Evolutionary conservation across 2,797 vertebrate genomes (phyloP), one percentile per base, ranked within the genome.

Genomic region (Sebastiscus albofasciatus): DNA sequence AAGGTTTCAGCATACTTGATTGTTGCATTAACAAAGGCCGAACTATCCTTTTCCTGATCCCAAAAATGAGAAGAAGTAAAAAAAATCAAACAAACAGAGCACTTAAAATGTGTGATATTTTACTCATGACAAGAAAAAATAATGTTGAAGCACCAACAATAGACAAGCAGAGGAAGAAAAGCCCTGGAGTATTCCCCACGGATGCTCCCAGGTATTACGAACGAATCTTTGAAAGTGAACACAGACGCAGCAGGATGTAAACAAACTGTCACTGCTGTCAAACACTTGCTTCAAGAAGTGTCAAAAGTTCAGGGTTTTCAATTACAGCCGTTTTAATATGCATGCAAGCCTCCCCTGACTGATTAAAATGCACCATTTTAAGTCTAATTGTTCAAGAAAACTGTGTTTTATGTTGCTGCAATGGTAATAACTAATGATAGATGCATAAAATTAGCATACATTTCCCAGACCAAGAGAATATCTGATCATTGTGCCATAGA

Each of bases 391-490:
- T 98, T 97, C 93, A 89, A 95, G 96, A 97, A 97, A 97, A 96
- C 93, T 91, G 93, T 94, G 95, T 96, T 96, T 96, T 96, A 96
- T 97, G 95, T 96, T 96, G 95, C 95, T 92, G 94, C 93, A 94
- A 92, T 97, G 95, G 94, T 98, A 98, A 97, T 98, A 98, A 97
- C 95, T 96, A 96, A 97, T 92, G 96, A 97, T 97, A 95, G 97
- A 97, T 96, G 96, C 97, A 98, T 99, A 97, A 95, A 97, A 98
- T 99, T 99, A 96, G 96, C 97, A 98, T 99, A 97, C 94, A 97
- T 99, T 98, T 97, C 94, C 90, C 88, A 96, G 96, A 94, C 96
- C 94, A 95, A 94, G 95, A 97, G 96, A 97, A 96, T 97, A 96
- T 98, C 96, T 96, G 96, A 96, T 96, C 95, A 96, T 97, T 95